A percentile compares a stretch with the other conserved stretches of the same genome.
Evolutionary conservation across 2,113 vertebrate species (phyloP).

Genomic region (Sorex fumeus): DNA sequence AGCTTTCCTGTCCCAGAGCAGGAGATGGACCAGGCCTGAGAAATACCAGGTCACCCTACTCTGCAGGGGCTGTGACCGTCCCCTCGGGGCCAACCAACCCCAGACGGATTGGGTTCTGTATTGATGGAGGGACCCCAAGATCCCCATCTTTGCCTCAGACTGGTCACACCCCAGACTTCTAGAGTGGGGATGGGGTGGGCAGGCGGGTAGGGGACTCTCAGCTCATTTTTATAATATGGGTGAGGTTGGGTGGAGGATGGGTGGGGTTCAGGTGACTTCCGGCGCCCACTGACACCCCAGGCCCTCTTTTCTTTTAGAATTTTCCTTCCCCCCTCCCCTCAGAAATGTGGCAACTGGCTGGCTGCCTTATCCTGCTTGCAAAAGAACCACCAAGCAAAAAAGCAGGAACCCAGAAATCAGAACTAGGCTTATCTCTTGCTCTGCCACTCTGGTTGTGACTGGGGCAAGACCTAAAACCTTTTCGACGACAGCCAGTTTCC

Average conservation of each 20-base stretch:
- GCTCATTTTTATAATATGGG: background rate
- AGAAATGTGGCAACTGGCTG: background rate
- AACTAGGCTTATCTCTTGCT: background rate
- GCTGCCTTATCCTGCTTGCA: background rate
- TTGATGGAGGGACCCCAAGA: background rate
- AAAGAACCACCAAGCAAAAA: background rate
- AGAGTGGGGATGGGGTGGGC: too few species aligned
- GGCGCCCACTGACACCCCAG: background rate
- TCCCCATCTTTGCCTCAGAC: background rate
- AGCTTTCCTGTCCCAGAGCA: background rate
- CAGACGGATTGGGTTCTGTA: background rate
- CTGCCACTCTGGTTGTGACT: background rate
- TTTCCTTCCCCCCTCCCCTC: background rate
- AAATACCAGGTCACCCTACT: background rate
- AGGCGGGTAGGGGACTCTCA: background rate
- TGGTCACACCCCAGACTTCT: background rate
- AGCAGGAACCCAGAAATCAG: background rate
- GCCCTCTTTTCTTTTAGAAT: background rate
- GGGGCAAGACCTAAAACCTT: background rate
- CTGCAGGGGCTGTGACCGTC: background rate
- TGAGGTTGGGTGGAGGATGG: background rate
- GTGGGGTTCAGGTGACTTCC: background rate
- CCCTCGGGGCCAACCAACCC: background rate
- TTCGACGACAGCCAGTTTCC: background rate
- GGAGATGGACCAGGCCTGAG: background rate